Evolutionary conservation across 2,888 invertebrate species (phyloP).

Genomic region (Plusia festucae): DNA sequence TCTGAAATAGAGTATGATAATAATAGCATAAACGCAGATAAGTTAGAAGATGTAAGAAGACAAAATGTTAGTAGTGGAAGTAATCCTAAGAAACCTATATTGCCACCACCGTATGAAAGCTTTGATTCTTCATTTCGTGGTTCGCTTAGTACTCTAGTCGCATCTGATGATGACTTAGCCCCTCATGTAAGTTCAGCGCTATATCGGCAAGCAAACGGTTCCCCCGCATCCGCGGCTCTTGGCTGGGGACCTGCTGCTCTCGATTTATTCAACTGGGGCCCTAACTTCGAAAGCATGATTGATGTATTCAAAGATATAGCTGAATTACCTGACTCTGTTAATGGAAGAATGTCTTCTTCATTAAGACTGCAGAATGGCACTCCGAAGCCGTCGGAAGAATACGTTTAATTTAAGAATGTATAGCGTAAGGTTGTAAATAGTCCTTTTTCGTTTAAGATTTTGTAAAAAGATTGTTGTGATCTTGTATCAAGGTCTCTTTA

Average conservation of each 20-base stretch:
- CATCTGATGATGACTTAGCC: constrained; percentile 97
- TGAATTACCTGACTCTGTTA: constrained; percentile 95
- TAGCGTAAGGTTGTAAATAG: constrained; percentile 62
- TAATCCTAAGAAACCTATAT: constrained; percentile 91
- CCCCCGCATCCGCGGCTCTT: constrained; percentile 93
- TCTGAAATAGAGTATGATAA: constrained; percentile 99
- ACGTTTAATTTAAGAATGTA: constrained; percentile 90
- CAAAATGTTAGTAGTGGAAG: constrained; percentile 87
- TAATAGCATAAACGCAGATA: constrained; percentile 94
- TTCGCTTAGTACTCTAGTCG: constrained; percentile 97
- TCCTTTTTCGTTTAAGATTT: constrained; percentile 65
- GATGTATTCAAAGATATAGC: constrained; percentile 99
- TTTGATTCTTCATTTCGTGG: constrained; percentile 98
- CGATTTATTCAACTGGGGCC: constrained; percentile 97
- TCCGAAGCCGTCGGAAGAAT: constrained; percentile 96
- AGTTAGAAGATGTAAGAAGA: constrained; percentile 91
- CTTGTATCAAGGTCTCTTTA: constrained; percentile 87
- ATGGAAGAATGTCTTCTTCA: constrained; percentile 92
- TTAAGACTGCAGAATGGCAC: constrained; percentile 93
- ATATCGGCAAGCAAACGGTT: constrained; percentile 94
- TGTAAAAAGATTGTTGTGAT: constrained; percentile 82
- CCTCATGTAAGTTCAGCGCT: constrained; percentile 94
- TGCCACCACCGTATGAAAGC: constrained; percentile 95
- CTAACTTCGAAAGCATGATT: constrained; percentile 98
- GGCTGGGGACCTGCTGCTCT: constrained; percentile 93